Base-by-base conservation (phyloP, 2,888 invertebrate species). In the Stramonita haemastoma region DNA sequence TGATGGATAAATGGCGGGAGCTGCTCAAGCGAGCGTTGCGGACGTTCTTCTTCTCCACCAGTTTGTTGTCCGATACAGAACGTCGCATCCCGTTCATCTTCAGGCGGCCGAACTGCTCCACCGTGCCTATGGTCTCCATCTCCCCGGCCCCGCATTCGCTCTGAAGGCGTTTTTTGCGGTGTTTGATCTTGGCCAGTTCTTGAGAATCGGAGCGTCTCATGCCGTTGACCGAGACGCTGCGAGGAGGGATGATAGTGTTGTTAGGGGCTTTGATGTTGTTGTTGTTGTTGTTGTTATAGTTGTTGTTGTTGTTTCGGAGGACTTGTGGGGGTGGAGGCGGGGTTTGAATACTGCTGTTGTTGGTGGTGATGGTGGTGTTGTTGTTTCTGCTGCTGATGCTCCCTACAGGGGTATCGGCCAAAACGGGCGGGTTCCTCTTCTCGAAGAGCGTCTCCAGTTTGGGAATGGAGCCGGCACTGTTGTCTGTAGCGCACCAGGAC, bases 361-460 rank as follows among this genome's bases (percentile, higher is more conserved):
- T 87, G 84, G 83, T 89, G 73, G 34, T 87, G 83, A 19, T 15
- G 15, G 60, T 60, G 56, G 56, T 73, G 32, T 0, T 70, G 46
- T 70, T 34, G 85, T 57, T 66, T 57, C n/a, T 90, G 86, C 26
- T 79, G 79, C 46, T 79, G 73, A 32, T 81, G 88, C 36, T 36
- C 5, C 77, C 77, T 13, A 32, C 77, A 32, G 81, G 81, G 26
- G 81, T 83, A 46, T 22, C 13, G 81, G 22, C 57, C 66, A 66
- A 26, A 4, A 66, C 26, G 1, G 17, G 36, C 81, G 22, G 36
- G 81, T 83, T 88, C 86, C 90, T 86, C 22, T 86, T 89, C 87
- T 92, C 92, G 90, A 90, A 90, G 81, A 91, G 87, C 1, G 91
- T 90, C 66, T 90, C 91, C 83, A 92, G 89, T 79, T 87, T 90